A percentile compares a stretch with the other conserved stretches of the same genome.
phyloP scores from a whole-genome alignment of 92 coral and sea anemone genomes.

The Siderastrea siderea region DNA sequence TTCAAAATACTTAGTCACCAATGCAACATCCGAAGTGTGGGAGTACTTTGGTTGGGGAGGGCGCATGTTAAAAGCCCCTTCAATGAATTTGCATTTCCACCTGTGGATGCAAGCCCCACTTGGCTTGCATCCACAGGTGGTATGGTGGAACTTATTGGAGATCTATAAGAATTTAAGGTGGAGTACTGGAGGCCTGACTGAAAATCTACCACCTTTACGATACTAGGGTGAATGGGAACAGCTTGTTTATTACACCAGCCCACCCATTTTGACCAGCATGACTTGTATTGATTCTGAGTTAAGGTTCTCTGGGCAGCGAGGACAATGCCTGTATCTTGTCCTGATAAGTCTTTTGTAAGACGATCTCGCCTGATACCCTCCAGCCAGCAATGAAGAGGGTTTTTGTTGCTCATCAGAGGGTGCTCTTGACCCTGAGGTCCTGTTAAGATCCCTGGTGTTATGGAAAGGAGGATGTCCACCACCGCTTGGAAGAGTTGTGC shows the following conservation, averaged over 20 bases:
- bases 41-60: too few species aligned
- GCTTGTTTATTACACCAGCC: conserved; percentile 47
- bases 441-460: conserved; percentile 13
- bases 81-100: too few species aligned
- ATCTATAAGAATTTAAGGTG: too few species aligned
- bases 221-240: conserved; percentile 4
- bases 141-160: too few species aligned
- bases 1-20: too few species aligned
- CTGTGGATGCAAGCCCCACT: too few species aligned
- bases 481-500: conserved; percentile 31
- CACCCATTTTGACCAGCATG: conserved; percentile 37
- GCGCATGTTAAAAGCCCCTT: too few species aligned
- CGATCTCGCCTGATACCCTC: conserved; percentile 33
- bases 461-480: conserved; percentile 50
- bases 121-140: too few species aligned
- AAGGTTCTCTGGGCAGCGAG: conserved; percentile 36
- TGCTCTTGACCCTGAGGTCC: conserved; percentile 16
- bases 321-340: conserved; percentile 28
- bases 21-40: too few species aligned
- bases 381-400: conserved; percentile 53
- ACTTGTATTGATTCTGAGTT: conserved; percentile 43
- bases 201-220: too few species aligned
- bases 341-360: conserved; percentile 43
- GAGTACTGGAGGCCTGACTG: too few species aligned
- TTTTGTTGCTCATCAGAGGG: conserved; percentile 17